phyloP scores from a whole-genome alignment of 2,113 vertebrate species.

The Alligator sinensis region DNA sequence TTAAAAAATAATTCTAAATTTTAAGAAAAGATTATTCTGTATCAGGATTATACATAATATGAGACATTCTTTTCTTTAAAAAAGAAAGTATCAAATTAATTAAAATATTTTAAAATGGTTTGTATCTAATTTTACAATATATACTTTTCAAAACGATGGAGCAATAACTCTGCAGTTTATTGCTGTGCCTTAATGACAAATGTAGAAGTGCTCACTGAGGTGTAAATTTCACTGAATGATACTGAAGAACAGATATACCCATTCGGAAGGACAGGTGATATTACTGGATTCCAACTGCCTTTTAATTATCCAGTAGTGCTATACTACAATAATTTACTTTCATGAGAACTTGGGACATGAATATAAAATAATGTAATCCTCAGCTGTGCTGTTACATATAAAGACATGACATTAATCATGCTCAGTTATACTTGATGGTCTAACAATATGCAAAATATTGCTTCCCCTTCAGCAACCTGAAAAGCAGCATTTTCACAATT shows the following conservation, averaged over 20 bases:
- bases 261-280: not conserved
- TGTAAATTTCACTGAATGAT: not conserved
- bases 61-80: not conserved
- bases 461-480: conserved; percentile 40
- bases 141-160: no score
- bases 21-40: not conserved
- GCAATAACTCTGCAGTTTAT: not conserved
- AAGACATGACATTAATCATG: conserved; percentile 62
- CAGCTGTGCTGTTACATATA: conserved; percentile 58
- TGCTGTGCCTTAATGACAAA: not conserved
- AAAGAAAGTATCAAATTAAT: not conserved
- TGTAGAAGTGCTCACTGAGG: not conserved
- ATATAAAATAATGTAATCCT: conserved; percentile 65
- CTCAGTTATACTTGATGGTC: conserved; percentile 51
- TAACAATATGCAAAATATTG: conserved; percentile 48
- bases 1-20: not conserved
- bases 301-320: conserved; percentile 43
- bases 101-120: not conserved
- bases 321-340: conserved; percentile 60
- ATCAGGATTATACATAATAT: not conserved
- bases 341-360: conserved; percentile 65
- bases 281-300: conserved; percentile 3
- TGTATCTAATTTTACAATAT: no score
- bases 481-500: conserved; percentile 12
- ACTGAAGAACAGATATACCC: not conserved